Conservation (phyloP, 1,140 invertebrate genomes). For the Leptinotarsa undecemlineata region DNA sequence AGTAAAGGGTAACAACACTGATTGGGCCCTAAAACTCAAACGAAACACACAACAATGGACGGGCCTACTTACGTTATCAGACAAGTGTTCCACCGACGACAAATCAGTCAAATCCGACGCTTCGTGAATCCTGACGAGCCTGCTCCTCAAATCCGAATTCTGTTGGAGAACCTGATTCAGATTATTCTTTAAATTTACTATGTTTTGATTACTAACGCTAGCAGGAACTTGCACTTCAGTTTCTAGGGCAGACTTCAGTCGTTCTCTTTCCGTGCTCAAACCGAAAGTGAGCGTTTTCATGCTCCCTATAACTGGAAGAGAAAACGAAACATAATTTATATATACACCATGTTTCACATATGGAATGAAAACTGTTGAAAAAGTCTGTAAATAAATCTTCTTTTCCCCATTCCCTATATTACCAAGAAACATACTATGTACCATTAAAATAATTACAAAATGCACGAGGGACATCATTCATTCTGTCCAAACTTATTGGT, state of each 20-base stretch:
- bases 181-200: slow-evolving; percentile 62
- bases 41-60: background rate
- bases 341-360: too few relatives aligned
- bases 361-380: too few relatives aligned
- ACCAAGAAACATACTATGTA: too few relatives aligned
- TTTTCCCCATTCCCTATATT: too few relatives aligned
- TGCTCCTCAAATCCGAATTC: slow-evolving; percentile 70
- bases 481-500: too few relatives aligned
- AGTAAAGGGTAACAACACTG: background rate
- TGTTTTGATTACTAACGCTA: slow-evolving; percentile 43
- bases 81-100: slow-evolving; percentile 58
- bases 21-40: background rate
- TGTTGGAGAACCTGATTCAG: slow-evolving; percentile 71
- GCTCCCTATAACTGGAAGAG: slow-evolving; percentile 60
- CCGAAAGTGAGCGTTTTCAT: slow-evolving; percentile 60
- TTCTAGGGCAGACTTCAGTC: slow-evolving; percentile 62
- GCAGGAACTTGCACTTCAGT: slow-evolving; percentile 54
- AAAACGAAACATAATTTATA: background rate
- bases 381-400: too few relatives aligned
- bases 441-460: too few relatives aligned
- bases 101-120: slow-evolving; percentile 63
- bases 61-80: slow-evolving; percentile 54
- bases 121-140: slow-evolving; percentile 70
- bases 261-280: slow-evolving; percentile 66
- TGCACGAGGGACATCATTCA: too few relatives aligned